These are phyloP conservation scores for Sphaerodactylus townsendi DNA, from an alignment of 2,113 vertebrate species.

Conservation along the genomic window DNA sequence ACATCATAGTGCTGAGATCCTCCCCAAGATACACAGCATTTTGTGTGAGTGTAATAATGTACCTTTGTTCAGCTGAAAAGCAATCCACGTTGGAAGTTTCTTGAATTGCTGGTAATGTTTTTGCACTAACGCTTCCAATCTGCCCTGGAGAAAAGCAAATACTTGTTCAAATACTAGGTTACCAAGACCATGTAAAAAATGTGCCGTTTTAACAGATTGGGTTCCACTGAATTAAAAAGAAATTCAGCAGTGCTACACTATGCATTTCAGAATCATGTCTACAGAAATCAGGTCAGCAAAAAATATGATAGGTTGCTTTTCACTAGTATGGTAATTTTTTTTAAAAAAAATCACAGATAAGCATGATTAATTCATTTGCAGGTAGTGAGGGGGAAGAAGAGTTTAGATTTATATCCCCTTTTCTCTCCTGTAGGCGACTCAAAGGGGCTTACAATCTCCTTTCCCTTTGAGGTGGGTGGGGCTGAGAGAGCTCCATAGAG, in stretches of 20 bases:
- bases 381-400: not conserved
- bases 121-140: slow-evolving; percentile 4
- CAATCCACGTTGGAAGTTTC: slow-evolving; percentile 53
- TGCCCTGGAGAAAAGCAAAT: slow-evolving; percentile 28
- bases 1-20: not conserved
- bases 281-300: not conserved
- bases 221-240: not conserved
- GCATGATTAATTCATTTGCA: not conserved
- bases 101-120: slow-evolving; percentile 47
- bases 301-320: not conserved
- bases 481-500: no score
- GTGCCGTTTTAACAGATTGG: not conserved
- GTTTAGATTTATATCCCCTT: no score
- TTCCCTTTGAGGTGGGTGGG: no score
- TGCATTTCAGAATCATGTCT: not conserved
- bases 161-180: not conserved
- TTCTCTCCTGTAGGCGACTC: no score
- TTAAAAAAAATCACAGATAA: not conserved
- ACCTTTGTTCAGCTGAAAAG: slow-evolving; percentile 46
- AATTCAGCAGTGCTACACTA: not conserved
- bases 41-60: slow-evolving; percentile 10
- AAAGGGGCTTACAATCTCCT: no score
- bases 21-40: not conserved
- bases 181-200: not conserved
- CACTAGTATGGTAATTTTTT: not conserved